phyloP scores from a whole-genome alignment of 1,140 invertebrate species.

The Euborellia annulipes region DNA sequence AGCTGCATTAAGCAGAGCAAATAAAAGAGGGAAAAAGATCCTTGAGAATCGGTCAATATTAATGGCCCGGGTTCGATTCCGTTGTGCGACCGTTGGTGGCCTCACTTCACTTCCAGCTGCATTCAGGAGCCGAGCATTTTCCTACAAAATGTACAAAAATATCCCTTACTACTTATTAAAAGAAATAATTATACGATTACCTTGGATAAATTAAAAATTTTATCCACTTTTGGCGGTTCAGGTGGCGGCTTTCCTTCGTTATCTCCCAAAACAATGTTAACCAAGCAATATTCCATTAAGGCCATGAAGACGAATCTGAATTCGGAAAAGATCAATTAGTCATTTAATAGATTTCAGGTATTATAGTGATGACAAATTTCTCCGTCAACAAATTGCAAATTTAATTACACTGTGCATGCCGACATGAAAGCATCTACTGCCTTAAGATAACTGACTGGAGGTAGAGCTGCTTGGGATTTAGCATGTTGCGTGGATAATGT shows the following conservation, averaged over 20 bases:
- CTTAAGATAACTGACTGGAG: slow-evolving; percentile 79
- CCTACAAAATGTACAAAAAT: slow-evolving; percentile 25
- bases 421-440: slow-evolving; percentile 86
- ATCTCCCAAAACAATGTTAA: slow-evolving; percentile 75
- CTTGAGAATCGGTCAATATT: slow-evolving; percentile 74
- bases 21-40: slow-evolving; percentile 73
- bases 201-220: slow-evolving; percentile 36
- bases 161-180: too few species aligned
- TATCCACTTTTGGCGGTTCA: slow-evolving; percentile 31
- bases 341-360: neutral
- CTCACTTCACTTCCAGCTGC: too few species aligned
- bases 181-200: slow-evolving; percentile 23
- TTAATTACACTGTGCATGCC: slow-evolving; percentile 69
- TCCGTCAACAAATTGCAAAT: slow-evolving; percentile 12
- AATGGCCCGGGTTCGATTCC: slow-evolving; percentile 54
- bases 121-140: slow-evolving; percentile 35
- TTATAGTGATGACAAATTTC: neutral
- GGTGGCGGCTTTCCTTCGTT: slow-evolving; percentile 38
- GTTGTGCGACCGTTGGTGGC: slow-evolving; percentile 38
- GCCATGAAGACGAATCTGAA: slow-evolving; percentile 78
- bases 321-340: too few species aligned
- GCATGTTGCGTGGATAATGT: slow-evolving; percentile 84
- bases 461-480: slow-evolving; percentile 73
- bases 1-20: slow-evolving; percentile 65
- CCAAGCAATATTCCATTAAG: slow-evolving; percentile 83